These are phyloP conservation scores for Cinclus cinclus DNA, from an alignment of 2,113 vertebrate genomes.

Conservation along the genomic window DNA sequence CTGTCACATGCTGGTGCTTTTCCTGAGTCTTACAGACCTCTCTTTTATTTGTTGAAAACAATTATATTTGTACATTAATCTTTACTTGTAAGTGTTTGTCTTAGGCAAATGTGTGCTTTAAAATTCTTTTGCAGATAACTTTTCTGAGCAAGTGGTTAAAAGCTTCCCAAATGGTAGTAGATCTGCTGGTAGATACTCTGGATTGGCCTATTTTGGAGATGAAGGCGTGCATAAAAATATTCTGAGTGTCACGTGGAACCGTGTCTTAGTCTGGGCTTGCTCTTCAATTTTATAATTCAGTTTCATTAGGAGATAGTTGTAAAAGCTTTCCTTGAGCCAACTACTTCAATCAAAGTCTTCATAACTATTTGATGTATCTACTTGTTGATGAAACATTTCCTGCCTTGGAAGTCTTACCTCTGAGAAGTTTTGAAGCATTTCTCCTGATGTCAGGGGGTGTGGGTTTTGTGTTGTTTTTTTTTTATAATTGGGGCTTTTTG, in stretches of 20 bases:
- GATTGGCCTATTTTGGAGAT: conserved; percentile 77
- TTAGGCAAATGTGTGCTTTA: neutral
- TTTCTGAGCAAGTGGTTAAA: conserved; percentile 82
- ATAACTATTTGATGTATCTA: neutral
- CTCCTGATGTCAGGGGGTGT: neutral
- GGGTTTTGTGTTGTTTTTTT: too few relatives aligned
- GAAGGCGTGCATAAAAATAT: conserved; percentile 83
- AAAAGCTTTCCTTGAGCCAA: neutral
- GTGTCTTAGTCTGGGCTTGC: neutral
- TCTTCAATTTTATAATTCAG: neutral
- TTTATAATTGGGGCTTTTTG: neutral
- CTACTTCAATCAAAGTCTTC: neutral
- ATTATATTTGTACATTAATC: neutral
- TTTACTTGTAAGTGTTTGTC: neutral
- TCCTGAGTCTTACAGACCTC: neutral
- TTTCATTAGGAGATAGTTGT: neutral
- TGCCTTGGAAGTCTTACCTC: neutral
- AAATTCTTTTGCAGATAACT: conserved; percentile 72
- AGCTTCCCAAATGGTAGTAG: conserved; percentile 77
- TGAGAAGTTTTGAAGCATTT: neutral
- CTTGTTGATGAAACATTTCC: neutral
- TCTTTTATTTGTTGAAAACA: neutral
- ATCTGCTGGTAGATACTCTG: conserved; percentile 80
- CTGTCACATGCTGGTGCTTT: neutral
- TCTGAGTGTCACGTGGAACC: conserved; percentile 79